Percentiles rank a stretch among this genome's conserved stretches.
Evolutionary conservation across 2,113 vertebrate species (phyloP).

Genomic region (Anser cygnoides): DNA sequence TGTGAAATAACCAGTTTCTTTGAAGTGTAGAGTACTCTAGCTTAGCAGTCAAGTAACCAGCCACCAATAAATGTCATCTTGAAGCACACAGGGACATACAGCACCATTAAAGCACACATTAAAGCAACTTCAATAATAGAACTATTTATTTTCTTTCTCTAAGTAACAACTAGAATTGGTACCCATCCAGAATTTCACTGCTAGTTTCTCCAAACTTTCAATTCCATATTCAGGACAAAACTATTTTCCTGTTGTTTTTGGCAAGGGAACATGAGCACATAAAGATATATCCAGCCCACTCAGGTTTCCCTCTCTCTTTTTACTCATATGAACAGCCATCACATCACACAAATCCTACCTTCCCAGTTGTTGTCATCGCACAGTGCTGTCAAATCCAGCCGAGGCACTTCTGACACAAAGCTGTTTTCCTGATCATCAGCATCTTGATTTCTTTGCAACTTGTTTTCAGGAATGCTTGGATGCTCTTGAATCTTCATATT

Average conservation of each 20-base stretch:
- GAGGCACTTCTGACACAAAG: slow-evolving; percentile 82
- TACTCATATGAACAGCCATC: not conserved
- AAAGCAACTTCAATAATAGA: not conserved
- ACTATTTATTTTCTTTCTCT: not conserved
- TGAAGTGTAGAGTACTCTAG: not conserved
- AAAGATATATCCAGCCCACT: not conserved
- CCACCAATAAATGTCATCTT: not conserved
- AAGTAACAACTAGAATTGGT: not conserved
- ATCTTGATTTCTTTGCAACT: slow-evolving; percentile 76
- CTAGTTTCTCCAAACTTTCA: not conserved
- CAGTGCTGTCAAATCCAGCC: slow-evolving; percentile 87
- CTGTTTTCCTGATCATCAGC: slow-evolving; percentile 79
- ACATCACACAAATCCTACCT: slow-evolving; percentile 78
- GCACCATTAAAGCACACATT: not conserved
- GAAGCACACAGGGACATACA: not conserved
- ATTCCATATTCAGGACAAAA: not conserved
- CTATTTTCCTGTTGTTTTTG: not conserved
- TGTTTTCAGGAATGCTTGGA: slow-evolving; percentile 80
- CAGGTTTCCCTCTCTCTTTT: not conserved
- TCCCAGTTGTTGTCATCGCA: slow-evolving; percentile 89
- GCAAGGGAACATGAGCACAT: not conserved
- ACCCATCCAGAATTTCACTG: not conserved
- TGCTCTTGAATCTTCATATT: slow-evolving; percentile 97
- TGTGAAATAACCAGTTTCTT: not conserved
- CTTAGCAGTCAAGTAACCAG: not conserved